Conservation (phyloP, 2,797 vertebrate genomes). For the Cuniculus paca region DNA sequence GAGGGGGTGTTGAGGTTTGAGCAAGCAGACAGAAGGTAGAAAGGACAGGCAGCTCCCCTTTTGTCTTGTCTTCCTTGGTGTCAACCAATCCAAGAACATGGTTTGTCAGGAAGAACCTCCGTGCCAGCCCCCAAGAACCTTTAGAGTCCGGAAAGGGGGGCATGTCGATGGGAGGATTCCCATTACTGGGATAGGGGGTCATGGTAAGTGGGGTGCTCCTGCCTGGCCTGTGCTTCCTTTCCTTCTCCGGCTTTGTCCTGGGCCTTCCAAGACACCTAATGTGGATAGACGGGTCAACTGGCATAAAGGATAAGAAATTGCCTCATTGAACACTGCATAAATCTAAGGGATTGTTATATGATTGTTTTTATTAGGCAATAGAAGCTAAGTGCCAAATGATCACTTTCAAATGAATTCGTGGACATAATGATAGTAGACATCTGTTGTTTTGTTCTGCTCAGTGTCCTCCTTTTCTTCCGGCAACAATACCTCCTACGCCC, state of each 20-base stretch:
- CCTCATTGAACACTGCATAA: not conserved
- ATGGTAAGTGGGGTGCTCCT: not conserved
- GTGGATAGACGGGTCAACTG: not conserved
- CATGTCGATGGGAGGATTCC: not conserved
- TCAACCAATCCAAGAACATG: not conserved
- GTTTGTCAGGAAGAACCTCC: not conserved
- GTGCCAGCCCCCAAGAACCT: not conserved
- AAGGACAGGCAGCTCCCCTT: not conserved
- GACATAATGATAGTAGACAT: not conserved
- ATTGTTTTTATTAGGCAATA: slow-evolving; percentile 52
- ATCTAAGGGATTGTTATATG: not conserved
- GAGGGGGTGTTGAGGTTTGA: too few relatives aligned
- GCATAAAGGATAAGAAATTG: not conserved
- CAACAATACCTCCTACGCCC: not conserved
- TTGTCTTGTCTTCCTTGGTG: not conserved
- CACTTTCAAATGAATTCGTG: slow-evolving; percentile 26
- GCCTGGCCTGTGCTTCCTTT: not conserved
- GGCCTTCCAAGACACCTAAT: not conserved
- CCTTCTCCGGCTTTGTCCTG: not conserved
- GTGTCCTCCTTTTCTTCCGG: not conserved
- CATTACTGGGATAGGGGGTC: too few relatives aligned
- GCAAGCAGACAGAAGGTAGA: too few relatives aligned
- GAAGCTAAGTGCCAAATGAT: slow-evolving; percentile 32
- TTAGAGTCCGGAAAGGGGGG: not conserved
- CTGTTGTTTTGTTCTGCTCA: not conserved